These are phyloP conservation scores for Enteromius unitaeniatus DNA, from an alignment of 2,797 vertebrate species.

Conservation along the genomic window DNA sequence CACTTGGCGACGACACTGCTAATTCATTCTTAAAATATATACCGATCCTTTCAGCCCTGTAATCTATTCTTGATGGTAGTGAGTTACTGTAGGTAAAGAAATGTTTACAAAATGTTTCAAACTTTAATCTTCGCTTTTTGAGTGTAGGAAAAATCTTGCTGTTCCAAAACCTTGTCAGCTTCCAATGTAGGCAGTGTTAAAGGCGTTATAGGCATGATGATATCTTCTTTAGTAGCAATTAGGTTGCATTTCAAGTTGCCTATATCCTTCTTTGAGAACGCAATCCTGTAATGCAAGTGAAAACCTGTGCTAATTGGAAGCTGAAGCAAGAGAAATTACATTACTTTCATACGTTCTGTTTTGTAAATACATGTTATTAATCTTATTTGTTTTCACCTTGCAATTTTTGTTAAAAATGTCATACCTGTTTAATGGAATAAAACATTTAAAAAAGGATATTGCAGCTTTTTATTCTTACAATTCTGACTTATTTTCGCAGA, in stretches of 20 bases:
- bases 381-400: too few species aligned
- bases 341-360: not conserved
- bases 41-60: not conserved
- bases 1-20: slow-evolving; percentile 13
- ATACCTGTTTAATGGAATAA: not conserved
- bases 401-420: not conserved
- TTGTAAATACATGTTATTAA: not conserved
- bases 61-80: not conserved
- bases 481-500: too few species aligned
- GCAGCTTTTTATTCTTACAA: too few species aligned
- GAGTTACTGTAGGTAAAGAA: not conserved
- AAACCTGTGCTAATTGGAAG: not conserved
- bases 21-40: slow-evolving; percentile 27
- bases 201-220: not conserved
- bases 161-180: not conserved
- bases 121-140: not conserved
- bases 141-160: not conserved
- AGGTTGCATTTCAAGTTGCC: not conserved
- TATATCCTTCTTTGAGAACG: not conserved
- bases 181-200: not conserved
- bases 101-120: not conserved
- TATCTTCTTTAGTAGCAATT: not conserved
- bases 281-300: not conserved
- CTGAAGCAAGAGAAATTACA: not conserved
- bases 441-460: too few species aligned